Conservation (phyloP, 1,140 invertebrate genomes). For the Danaus melanippus region DNA sequence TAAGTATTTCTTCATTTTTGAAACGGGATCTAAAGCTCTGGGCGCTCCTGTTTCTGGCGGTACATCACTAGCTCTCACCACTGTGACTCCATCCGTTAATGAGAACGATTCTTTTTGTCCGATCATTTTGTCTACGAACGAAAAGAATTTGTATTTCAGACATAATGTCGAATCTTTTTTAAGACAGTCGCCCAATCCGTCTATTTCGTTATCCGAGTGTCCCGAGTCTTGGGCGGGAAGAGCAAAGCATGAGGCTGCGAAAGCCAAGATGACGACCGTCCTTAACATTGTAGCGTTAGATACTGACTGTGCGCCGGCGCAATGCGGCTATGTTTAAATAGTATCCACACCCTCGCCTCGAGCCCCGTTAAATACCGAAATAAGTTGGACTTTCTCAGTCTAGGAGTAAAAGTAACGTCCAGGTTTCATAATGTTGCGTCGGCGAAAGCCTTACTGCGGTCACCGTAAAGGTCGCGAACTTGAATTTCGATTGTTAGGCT, state of each 20-base stretch:
- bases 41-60: constrained; percentile 79
- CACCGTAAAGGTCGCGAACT: constrained; percentile 48
- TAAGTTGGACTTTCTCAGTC: constrained; percentile 58
- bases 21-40: constrained; percentile 77
- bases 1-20: constrained; percentile 81
- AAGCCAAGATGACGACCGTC: constrained; percentile 64
- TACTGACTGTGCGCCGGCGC: constrained; percentile 44
- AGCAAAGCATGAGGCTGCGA: constrained; percentile 70
- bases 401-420: constrained; percentile 63
- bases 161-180: constrained; percentile 86
- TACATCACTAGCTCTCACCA: constrained; percentile 80
- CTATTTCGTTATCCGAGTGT: constrained; percentile 81
- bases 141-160: constrained; percentile 87
- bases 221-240: constrained; percentile 79
- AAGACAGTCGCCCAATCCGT: constrained; percentile 82
- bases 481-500: constrained; percentile 12
- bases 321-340: constrained; percentile 42
- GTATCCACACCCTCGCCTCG: constrained; percentile 41
- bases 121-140: constrained; percentile 86
- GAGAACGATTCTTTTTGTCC: constrained; percentile 83
- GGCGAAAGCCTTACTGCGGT: constrained; percentile 45
- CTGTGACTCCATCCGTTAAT: constrained; percentile 84
- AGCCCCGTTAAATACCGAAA: constrained; percentile 42
- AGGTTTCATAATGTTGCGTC: constrained; percentile 54
- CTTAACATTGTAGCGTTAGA: constrained; percentile 48